Evolutionary conservation across 2,113 vertebrate species (phyloP).

Genomic region (Himantopus leucocephalus): DNA sequence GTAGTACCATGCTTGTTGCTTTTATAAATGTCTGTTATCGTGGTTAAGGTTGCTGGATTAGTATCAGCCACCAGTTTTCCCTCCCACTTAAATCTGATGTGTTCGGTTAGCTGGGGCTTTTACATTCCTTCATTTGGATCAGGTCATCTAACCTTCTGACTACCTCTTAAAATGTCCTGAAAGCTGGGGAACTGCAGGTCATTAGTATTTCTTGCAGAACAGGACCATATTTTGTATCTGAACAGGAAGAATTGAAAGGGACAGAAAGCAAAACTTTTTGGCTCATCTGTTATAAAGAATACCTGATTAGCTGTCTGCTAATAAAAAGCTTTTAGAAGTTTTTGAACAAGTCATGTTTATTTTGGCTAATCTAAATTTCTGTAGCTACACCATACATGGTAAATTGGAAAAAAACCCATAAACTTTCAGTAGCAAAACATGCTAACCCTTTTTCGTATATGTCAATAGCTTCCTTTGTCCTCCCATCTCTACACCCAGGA

Average conservation of each 20-base stretch:
- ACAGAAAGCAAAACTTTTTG: neutral
- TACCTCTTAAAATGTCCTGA: neutral
- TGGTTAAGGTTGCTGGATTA: neutral
- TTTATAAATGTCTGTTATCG: neutral
- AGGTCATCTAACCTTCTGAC: neutral
- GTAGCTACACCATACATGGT: rapidly evolving
- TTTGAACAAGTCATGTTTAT: neutral
- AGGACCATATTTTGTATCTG: neutral
- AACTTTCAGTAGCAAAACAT: neutral
- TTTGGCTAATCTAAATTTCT: neutral
- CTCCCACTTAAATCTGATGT: neutral
- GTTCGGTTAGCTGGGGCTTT: neutral
- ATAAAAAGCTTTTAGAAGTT: neutral
- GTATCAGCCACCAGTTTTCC: neutral
- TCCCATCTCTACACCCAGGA: neutral
- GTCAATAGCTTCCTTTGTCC: neutral
- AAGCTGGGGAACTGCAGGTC: neutral
- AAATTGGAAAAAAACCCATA: neutral
- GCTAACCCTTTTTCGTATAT: neutral
- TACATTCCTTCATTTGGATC: neutral
- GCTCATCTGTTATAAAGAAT: neutral
- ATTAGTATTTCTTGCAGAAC: neutral
- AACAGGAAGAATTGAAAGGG: neutral
- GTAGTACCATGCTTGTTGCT: neutral
- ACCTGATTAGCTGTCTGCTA: neutral